Evolutionary conservation across 2,113 vertebrate species (phyloP), one percentile per base, ranked within the genome.

Genomic region (Pomatorhinus ruficollis): DNA sequence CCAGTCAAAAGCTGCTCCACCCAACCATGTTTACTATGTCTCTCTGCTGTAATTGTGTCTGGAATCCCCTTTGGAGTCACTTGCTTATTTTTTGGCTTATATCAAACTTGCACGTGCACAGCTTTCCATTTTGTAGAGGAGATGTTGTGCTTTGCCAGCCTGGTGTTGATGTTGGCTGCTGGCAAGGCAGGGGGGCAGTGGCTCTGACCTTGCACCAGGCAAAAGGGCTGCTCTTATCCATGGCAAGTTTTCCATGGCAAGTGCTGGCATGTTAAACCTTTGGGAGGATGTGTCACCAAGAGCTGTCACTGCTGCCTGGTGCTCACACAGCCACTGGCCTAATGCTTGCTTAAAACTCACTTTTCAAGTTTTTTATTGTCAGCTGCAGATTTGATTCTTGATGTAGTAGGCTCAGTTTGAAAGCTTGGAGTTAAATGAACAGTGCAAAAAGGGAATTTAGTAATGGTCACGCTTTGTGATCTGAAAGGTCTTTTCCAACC

Each of bases 241-340:
- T 33, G 52, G 5, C 6, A 21, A 2, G 2, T 2, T 69, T 50
- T 39, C 11, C 27, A 3, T 33, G 52, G 5, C 6, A 21, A 2
- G 2, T 1, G 27, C 12, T 19, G 35, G 37, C 63, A 33, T 2
- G 0, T 53, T 24, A n/a, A 80, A 63, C 10, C 12, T 68, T n/a
- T 11, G 53, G 52, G 50, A 74, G 10, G 72, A 30, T 31, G 45
- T 78, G 70, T 53, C 33, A 16, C 47, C 27, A 25, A 15, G 78
- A 40, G 12, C 0, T 37, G 17, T 10, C 47, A 2, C 15, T 8
- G 20, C 20, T 90, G 59, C 30, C 37, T 21, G 3, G 27, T 39
- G 47, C 65, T 47, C 45, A 22, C 23, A 12, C 14, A 78, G 42
- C 56, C 68, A 3, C 33, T 54, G 40, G 16, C 31, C 16, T 64